A percentile compares a stretch with the other conserved stretches of the same genome.
Conservation (phyloP, 2,888 invertebrate genomes). For the Autographa gamma region DNA sequence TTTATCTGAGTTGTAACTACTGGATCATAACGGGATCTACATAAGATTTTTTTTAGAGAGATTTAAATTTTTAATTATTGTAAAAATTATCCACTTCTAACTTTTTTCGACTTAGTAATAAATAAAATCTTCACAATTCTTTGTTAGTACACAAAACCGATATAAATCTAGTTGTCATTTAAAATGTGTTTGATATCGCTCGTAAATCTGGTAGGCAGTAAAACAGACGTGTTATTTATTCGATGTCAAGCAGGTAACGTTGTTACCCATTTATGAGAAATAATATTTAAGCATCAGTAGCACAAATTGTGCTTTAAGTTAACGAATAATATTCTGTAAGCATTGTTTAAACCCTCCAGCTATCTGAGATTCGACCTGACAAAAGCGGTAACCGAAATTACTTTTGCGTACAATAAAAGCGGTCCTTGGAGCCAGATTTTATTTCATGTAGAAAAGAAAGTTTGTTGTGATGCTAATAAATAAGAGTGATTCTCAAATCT, state of each 20-base stretch:
- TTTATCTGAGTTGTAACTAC: too few relatives aligned
- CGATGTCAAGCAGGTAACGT: not conserved
- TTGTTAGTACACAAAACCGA: not conserved
- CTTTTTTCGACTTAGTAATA: too few relatives aligned
- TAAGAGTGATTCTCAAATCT: slow-evolving; percentile 24
- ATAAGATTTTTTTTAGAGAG: too few relatives aligned
- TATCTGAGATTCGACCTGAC: not conserved
- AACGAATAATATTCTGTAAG: not conserved
- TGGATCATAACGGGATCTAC: too few relatives aligned
- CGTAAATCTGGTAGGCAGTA: not conserved
- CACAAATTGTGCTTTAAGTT: not conserved
- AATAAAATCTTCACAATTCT: too few relatives aligned
- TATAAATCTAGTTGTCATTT: not conserved
- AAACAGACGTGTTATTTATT: not conserved
- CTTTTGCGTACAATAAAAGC: not conserved
- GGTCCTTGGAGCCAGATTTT: not conserved
- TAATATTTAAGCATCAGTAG: not conserved
- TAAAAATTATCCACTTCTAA: too few relatives aligned
- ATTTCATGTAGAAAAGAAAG: not conserved
- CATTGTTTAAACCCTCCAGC: not conserved
- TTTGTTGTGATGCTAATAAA: slow-evolving; percentile 8
- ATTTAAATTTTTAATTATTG: too few relatives aligned
- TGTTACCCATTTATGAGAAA: not conserved
- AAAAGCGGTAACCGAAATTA: slow-evolving; percentile 11
- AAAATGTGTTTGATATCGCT: not conserved